Evolutionary conservation across 2,797 vertebrate genomes (phyloP).

Genomic region (Tinamus major): DNA sequence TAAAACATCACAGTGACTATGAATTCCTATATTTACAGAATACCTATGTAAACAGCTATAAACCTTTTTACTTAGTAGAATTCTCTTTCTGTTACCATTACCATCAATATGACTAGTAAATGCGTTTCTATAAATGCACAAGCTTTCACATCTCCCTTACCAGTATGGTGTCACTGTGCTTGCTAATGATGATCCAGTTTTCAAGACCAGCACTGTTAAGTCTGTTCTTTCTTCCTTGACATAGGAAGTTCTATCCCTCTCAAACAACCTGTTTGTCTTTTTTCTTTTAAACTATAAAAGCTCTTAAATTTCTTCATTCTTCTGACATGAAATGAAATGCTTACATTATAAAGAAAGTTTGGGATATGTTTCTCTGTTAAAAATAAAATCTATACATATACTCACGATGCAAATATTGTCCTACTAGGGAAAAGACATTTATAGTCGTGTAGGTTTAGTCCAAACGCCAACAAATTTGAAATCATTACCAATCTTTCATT

Average conservation of each 20-base stretch:
- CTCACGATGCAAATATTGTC: constrained; percentile 43
- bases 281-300: constrained; percentile 3
- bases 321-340: constrained; percentile 12
- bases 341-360: not conserved
- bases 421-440: constrained; percentile 63
- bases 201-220: not conserved
- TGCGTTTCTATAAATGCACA: constrained; percentile 29
- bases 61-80: constrained; percentile 14
- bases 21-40: constrained; percentile 56
- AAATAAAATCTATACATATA: not conserved
- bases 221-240: not conserved
- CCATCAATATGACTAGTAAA: constrained; percentile 47
- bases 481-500: constrained; percentile 77
- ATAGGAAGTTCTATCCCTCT: not conserved
- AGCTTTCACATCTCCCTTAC: constrained; percentile 29
- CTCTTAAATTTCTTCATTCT: constrained; percentile 12
- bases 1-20: constrained; percentile 36
- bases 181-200: constrained; percentile 20
- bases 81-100: constrained; percentile 8
- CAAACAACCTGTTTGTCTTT: not conserved
- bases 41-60: constrained; percentile 34
- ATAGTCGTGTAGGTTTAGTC: constrained; percentile 52
- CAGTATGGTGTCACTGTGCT: not conserved
- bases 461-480: constrained; percentile 68
- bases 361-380: not conserved